phyloP scores from a whole-genome alignment of 2,113 vertebrate genomes.

The Thermophis baileyi region DNA sequence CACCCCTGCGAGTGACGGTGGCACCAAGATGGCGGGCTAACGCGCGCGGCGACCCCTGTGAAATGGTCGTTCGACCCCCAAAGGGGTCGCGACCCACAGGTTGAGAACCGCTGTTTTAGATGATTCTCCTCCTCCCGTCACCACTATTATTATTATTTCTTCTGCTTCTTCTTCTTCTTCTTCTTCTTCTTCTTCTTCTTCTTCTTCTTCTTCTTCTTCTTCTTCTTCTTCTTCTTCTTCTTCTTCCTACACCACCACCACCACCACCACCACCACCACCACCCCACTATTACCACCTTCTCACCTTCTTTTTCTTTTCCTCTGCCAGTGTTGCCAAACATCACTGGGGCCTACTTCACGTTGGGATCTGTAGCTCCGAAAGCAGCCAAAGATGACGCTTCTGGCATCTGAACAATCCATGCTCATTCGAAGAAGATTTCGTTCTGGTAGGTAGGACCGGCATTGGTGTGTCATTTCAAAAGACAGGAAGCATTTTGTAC shows the following conservation, averaged over 20 bases:
- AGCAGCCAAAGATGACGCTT: conserved; percentile 76
- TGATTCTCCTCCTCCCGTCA: not conserved
- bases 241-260: too few relatives aligned
- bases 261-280: too few relatives aligned
- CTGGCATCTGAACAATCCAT: conserved; percentile 85
- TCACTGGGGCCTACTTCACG: not conserved
- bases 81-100: too few relatives aligned
- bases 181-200: too few relatives aligned
- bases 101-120: too few relatives aligned
- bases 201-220: too few relatives aligned
- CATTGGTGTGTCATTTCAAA: not conserved
- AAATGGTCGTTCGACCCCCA: too few relatives aligned
- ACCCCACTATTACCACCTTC: not conserved
- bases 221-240: too few relatives aligned
- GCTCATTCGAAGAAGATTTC: conserved; percentile 90
- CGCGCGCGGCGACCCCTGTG: too few relatives aligned
- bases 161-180: not conserved
- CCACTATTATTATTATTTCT: too few relatives aligned
- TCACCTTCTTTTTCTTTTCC: not conserved
- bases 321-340: not conserved
- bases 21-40: too few relatives aligned
- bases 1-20: too few relatives aligned
- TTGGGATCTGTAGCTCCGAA: not conserved
- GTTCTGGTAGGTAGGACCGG: conserved; percentile 79
- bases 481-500: not conserved